Evolutionary conservation across 2,113 vertebrate genomes (phyloP).

Genomic region (Marmota flaviventris): DNA sequence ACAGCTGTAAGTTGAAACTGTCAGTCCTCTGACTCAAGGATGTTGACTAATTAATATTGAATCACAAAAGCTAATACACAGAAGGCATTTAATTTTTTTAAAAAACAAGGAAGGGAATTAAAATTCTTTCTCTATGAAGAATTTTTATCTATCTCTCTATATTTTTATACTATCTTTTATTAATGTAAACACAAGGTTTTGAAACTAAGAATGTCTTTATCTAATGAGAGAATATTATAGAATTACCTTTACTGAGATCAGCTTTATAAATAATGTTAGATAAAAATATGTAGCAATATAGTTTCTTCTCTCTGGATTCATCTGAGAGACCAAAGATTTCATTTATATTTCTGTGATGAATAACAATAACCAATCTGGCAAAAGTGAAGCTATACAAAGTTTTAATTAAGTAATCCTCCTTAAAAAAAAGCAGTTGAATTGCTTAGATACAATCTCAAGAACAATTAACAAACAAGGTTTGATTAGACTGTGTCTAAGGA

Average conservation of each 20-base stretch:
- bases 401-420: background rate
- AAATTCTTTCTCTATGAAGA: background rate
- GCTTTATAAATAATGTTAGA: background rate
- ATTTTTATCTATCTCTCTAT: background rate
- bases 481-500: background rate
- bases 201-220: background rate
- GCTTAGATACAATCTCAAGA: background rate
- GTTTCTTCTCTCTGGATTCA: background rate
- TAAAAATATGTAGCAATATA: background rate
- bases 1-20: background rate
- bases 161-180: background rate
- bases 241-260: slow-evolving; percentile 10
- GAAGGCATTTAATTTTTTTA: background rate
- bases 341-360: slow-evolving; percentile 17
- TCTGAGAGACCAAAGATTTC: background rate
- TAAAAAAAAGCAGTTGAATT: background rate
- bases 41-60: background rate
- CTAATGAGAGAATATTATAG: background rate
- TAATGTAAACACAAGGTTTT: background rate
- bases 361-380: background rate
- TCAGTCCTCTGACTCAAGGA: background rate
- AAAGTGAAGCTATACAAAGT: background rate
- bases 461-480: background rate
- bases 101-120: background rate
- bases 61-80: background rate